Evolutionary conservation across 2,888 invertebrate genomes (phyloP).

Genomic region (Cyclophora albipunctata): DNA sequence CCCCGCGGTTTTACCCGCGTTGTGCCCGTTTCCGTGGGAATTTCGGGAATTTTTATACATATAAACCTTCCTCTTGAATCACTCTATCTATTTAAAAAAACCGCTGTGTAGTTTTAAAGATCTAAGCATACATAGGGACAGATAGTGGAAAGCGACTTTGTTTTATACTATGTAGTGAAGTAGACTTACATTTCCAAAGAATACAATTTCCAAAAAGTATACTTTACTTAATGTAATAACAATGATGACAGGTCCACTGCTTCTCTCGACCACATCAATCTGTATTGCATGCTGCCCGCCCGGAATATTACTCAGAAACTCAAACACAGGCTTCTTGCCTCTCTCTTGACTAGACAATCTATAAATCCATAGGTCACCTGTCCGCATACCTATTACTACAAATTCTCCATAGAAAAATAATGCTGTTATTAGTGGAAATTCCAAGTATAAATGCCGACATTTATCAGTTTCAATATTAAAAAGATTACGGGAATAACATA

Average conservation of each 20-base stretch:
- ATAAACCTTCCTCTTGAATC: too few species aligned
- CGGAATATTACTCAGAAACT: slow-evolving; percentile 40
- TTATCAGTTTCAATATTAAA: slow-evolving; percentile 55
- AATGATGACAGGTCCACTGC: slow-evolving; percentile 47
- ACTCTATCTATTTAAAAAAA: too few species aligned
- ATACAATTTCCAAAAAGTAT: slow-evolving; percentile 42
- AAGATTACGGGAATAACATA: slow-evolving; percentile 54
- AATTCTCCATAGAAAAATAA: slow-evolving; percentile 57
- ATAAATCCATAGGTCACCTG: slow-evolving; percentile 51
- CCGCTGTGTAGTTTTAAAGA: too few species aligned
- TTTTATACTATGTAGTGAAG: too few species aligned
- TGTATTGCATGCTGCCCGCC: slow-evolving; percentile 52
- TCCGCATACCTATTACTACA: slow-evolving; percentile 45
- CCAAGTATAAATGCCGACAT: slow-evolving; percentile 49
- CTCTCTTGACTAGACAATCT: slow-evolving; percentile 44
- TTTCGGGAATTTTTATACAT: too few species aligned
- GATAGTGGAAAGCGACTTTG: too few species aligned
- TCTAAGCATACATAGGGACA: too few species aligned
- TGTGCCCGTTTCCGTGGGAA: too few species aligned
- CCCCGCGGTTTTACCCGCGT: too few species aligned
- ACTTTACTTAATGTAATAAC: slow-evolving; percentile 52
- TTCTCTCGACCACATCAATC: slow-evolving; percentile 54
- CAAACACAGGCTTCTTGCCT: slow-evolving; percentile 41
- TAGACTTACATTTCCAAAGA: slow-evolving; percentile 52
- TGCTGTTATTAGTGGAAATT: slow-evolving; percentile 54